Evolutionary conservation across 2,113 vertebrate genomes (phyloP).

Genomic region (Cinclus cinclus): DNA sequence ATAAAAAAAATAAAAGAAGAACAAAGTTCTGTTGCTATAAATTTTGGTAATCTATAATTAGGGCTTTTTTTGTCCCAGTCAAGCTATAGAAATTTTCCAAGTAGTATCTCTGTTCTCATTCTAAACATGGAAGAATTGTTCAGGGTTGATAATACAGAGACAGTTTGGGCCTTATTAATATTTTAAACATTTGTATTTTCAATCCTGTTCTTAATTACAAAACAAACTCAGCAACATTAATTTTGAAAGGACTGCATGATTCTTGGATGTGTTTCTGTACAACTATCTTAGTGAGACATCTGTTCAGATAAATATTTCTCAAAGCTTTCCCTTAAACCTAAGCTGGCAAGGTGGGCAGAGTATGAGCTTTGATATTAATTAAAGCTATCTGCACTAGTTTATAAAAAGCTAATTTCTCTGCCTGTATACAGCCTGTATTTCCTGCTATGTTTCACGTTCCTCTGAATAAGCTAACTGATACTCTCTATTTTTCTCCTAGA

Average conservation of each 20-base stretch:
- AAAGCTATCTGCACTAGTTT: neutral
- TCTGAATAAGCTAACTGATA: neutral
- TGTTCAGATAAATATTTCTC: constrained; percentile 35
- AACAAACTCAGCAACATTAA: constrained; percentile 22
- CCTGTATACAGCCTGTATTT: neutral
- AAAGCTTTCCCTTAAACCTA: constrained; percentile 30
- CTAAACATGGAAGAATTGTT: neutral
- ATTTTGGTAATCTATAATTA: neutral
- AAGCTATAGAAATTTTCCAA: neutral
- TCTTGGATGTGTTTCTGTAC: constrained; percentile 3
- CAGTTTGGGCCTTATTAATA: constrained; percentile 15
- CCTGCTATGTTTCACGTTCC: neutral
- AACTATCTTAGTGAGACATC: constrained; percentile 11
- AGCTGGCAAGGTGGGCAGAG: neutral
- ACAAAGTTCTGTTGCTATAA: neutral
- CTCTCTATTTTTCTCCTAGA: neutral
- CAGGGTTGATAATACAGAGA: neutral
- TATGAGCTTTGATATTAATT: constrained; percentile 3
- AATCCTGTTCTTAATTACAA: constrained; percentile 29
- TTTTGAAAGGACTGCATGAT: constrained; percentile 28
- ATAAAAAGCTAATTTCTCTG: neutral
- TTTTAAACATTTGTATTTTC: constrained; percentile 33
- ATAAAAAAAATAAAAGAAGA: neutral
- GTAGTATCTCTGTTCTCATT: neutral
- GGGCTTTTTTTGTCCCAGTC: neutral